Evolutionary conservation across 2,888 invertebrate genomes (phyloP).

Genomic region (Pristionchus exspectatus): DNA sequence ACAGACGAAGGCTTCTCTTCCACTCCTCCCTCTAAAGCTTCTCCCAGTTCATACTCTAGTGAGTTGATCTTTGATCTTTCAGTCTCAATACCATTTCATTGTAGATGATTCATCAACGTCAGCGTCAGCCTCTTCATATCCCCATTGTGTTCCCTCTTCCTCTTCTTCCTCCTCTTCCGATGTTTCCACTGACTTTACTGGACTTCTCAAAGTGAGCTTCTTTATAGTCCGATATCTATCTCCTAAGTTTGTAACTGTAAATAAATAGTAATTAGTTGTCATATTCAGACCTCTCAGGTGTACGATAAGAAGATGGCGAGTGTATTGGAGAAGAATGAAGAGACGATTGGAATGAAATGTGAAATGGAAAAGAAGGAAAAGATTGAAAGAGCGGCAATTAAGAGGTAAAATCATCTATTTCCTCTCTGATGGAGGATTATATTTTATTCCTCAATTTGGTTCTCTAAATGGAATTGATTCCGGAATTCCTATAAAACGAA

Average conservation of each 20-base stretch:
- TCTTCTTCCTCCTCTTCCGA: not conserved
- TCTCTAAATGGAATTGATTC: not conserved
- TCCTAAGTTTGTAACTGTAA: not conserved
- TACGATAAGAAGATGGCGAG: conserved; percentile 38
- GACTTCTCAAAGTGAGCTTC: conserved; percentile 3
- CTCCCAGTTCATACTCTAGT: conserved; percentile 37
- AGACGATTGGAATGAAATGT: conserved; percentile 14
- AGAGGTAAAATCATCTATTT: not conserved
- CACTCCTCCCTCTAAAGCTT: conserved; percentile 31
- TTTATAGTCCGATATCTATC: not conserved
- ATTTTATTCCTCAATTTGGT: not conserved
- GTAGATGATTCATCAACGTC: conserved; percentile 34
- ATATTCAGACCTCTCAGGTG: conserved; percentile 3
- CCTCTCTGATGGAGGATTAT: not conserved
- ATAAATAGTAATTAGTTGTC: not conserved
- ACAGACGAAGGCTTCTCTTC: conserved; percentile 44
- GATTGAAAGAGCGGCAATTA: not conserved
- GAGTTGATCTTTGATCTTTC: conserved; percentile 11
- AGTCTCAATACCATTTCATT: not conserved
- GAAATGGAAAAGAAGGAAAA: conserved; percentile 26
- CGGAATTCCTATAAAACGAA: not conserved
- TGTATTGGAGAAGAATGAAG: conserved; percentile 27
- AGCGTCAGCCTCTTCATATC: not conserved
- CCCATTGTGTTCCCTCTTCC: not conserved
- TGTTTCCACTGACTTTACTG: conserved; percentile 22